Evolutionary conservation across 2,888 invertebrate genomes (phyloP).

Genomic region (Dromius quadrimaculatus): DNA sequence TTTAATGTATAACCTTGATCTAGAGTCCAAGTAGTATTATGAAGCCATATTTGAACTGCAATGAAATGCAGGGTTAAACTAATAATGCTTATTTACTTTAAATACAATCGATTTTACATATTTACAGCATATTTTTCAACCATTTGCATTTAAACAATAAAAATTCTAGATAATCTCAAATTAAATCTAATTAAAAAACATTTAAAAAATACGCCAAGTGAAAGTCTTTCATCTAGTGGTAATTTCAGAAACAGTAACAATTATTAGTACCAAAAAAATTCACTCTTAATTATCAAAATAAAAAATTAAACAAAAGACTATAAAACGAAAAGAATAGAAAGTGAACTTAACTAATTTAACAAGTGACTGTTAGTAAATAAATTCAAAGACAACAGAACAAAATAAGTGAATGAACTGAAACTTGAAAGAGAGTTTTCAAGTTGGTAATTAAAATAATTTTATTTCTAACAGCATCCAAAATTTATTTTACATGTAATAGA

Average conservation of each 20-base stretch:
- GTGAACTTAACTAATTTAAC: conserved; percentile 25
- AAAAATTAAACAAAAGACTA: conserved; percentile 28
- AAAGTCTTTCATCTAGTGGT: conserved; percentile 17
- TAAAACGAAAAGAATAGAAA: conserved; percentile 31
- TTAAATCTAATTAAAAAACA: conserved; percentile 31
- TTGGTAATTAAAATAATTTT: too few relatives aligned
- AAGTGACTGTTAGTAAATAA: conserved; percentile 20
- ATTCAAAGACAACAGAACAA: conserved; percentile 25
- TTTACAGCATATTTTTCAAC: too few relatives aligned
- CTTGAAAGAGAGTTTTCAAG: not conserved
- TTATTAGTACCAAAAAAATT: conserved; percentile 15
- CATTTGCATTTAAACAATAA: too few relatives aligned
- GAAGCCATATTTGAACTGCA: not conserved
- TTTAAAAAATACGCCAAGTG: conserved; percentile 24
- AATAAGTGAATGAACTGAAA: conserved; percentile 30
- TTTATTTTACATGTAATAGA: too few relatives aligned
- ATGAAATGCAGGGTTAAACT: not conserved
- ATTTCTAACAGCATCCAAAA: too few relatives aligned
- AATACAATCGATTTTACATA: not conserved
- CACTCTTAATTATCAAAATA: not conserved
- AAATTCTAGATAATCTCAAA: too few relatives aligned
- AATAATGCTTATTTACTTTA: not conserved
- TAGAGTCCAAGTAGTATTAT: not conserved
- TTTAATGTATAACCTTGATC: not conserved
- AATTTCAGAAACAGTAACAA: conserved; percentile 25